phyloP scores from a whole-genome alignment of 2,797 vertebrate genomes.

The Anisognathus igniventris region DNA sequence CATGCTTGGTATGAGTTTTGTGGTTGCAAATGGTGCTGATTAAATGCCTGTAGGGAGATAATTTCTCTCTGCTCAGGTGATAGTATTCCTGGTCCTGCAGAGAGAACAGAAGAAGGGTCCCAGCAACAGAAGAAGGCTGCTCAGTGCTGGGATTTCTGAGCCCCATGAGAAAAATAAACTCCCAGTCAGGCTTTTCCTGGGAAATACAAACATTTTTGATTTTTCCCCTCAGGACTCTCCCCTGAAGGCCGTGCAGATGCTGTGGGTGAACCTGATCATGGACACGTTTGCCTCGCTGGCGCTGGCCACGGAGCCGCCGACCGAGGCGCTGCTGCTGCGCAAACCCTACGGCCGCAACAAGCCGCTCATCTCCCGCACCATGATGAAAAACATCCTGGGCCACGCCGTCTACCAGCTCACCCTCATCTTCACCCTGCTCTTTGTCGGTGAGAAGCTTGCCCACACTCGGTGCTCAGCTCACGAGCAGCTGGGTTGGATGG shows the following conservation, averaged over 20 bases:
- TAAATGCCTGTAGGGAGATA: neutral
- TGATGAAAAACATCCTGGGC: constrained; percentile 98
- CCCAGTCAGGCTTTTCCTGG: neutral
- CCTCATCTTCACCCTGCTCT: constrained; percentile 94
- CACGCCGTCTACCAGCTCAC: constrained; percentile 93
- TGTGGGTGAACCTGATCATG: constrained; percentile 99
- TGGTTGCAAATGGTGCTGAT: neutral
- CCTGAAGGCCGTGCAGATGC: constrained; percentile 96
- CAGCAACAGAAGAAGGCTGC: rapidly evolving
- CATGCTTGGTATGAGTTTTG: neutral
- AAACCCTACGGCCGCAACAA: constrained; percentile 97
- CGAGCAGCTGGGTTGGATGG: too few relatives aligned
- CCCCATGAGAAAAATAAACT: neutral
- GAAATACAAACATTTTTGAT: neutral
- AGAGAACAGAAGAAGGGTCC: neutral
- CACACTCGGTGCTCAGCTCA: neutral
- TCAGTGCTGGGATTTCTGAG: rapidly evolving
- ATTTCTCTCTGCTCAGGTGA: neutral
- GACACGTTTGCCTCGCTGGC: constrained; percentile 97
- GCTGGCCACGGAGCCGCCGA: constrained; percentile 93
- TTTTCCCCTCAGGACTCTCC: constrained; percentile 79
- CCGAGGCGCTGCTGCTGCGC: constrained; percentile 87
- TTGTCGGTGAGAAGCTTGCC: constrained; percentile 80
- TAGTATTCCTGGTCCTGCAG: neutral
- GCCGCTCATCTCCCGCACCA: constrained; percentile 95